phyloP scores from a whole-genome alignment of 2,888 invertebrate species.

The Lamellibrachia columna region DNA sequence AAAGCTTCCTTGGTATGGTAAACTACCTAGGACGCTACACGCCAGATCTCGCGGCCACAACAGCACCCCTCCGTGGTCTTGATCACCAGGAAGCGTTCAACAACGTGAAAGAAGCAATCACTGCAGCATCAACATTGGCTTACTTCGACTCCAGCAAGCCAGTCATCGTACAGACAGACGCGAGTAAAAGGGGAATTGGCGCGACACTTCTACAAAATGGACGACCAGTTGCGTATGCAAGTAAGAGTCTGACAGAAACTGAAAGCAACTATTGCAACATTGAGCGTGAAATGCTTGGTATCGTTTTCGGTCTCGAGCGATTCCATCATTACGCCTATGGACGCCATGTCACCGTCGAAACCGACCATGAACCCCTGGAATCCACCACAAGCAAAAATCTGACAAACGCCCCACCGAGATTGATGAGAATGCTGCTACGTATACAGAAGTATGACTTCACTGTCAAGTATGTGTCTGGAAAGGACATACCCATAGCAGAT shows the following conservation, averaged over 20 bases:
- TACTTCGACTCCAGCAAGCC: slow-evolving; percentile 19
- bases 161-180: neutral
- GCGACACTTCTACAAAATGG: too few relatives aligned
- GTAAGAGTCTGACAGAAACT: too few relatives aligned
- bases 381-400: too few relatives aligned
- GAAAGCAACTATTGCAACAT: too few relatives aligned
- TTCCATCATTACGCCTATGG: neutral
- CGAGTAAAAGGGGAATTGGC: too few relatives aligned
- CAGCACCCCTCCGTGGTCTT: too few relatives aligned
- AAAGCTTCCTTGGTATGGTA: neutral
- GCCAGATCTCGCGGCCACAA: neutral
- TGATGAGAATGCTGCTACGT: too few relatives aligned
- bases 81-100: too few relatives aligned
- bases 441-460: too few relatives aligned
- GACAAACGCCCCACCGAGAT: too few relatives aligned
- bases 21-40: neutral
- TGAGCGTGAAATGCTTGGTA: neutral
- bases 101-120: neutral
- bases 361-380: neutral
- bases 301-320: neutral
- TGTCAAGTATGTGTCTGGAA: too few relatives aligned
- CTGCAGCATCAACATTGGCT: neutral
- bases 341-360: neutral
- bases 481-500: neutral
- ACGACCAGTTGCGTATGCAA: too few relatives aligned